Base-by-base conservation (phyloP, 2,888 invertebrate species). In the Oxycera nigricornis region DNA sequence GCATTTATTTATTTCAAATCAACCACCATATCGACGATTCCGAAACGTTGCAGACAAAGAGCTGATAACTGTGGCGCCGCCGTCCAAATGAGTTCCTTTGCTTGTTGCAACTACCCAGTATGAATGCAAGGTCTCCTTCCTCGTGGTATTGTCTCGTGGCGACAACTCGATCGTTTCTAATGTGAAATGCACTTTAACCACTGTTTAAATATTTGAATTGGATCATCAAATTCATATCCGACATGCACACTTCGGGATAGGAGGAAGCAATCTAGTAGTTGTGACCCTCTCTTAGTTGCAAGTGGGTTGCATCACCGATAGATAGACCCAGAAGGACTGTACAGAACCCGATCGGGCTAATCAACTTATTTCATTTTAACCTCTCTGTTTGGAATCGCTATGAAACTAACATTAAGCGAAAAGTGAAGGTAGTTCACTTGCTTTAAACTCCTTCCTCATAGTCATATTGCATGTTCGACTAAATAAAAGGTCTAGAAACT, bases 161-260 rank as follows among this genome's bases (percentile, higher is more conserved):
- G 67, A 68, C 67, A 46, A 61, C 39, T 65, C 30, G 70, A 70
- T 70, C 30, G 70, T 17, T 55, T 41, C 65, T 70, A 70, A 70
- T 55, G 31, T 70, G 70, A 70, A 70, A 70, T 70, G 70, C 55
- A 70, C 31, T 70, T 55, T 31, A 26, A 55, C 22, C 55, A 70
- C 70, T 70, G 31, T 55, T 31, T 35, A 70, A 70, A 70, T 70
- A 70, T 70, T 70, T 70, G 31, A 70, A 46, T 65, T 70, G 35
- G 68, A 70, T 70, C 41, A 65, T 9, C 31, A 24, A 14, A 41
- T 35, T 24, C 20, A 31, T 31, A 52, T 50, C 20, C 31, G 52
- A 22, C 24, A 24, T 14, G 30, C 41, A 39, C n/a, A 62, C 20
- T 35, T 17, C 62, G 0, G 4, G 52, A 14, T n/a, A 28, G 59